Percentiles rank a stretch among this genome's conserved stretches.
phyloP scores from a whole-genome alignment of 2,888 invertebrate species.

The Lasioglossum zephyrum region DNA sequence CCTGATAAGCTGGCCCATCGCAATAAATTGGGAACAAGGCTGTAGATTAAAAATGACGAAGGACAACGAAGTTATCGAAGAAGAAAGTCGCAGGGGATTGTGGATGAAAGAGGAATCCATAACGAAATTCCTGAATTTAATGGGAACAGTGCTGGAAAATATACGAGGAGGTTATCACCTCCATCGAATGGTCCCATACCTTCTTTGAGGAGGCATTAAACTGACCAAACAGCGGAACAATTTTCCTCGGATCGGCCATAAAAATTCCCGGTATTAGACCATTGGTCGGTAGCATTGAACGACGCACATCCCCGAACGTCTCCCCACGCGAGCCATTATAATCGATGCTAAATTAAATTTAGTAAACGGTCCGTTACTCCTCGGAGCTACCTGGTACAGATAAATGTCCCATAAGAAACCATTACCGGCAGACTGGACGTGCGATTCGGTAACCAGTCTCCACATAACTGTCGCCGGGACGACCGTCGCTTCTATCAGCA shows the following conservation, averaged over 20 bases:
- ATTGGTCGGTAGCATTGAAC: not conserved
- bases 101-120: no score
- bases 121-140: no score
- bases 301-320: not conserved
- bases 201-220: not conserved
- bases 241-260: not conserved
- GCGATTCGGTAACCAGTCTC: not conserved
- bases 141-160: no score
- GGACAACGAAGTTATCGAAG: not conserved
- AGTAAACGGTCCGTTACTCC: not conserved
- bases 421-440: not conserved
- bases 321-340: not conserved
- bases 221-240: not conserved
- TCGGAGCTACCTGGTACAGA: no score
- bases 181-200: not conserved
- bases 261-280: not conserved
- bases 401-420: conserved; percentile 3
- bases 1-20: no score
- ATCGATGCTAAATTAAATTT: not conserved
- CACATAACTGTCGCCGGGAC: conserved; percentile 1
- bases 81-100: no score
- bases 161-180: not conserved
- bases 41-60: not conserved
- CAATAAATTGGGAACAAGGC: not conserved
- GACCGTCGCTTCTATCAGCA: not conserved